phyloP scores from a whole-genome alignment of 2,888 invertebrate species.

The Galerucella nymphaeae region DNA sequence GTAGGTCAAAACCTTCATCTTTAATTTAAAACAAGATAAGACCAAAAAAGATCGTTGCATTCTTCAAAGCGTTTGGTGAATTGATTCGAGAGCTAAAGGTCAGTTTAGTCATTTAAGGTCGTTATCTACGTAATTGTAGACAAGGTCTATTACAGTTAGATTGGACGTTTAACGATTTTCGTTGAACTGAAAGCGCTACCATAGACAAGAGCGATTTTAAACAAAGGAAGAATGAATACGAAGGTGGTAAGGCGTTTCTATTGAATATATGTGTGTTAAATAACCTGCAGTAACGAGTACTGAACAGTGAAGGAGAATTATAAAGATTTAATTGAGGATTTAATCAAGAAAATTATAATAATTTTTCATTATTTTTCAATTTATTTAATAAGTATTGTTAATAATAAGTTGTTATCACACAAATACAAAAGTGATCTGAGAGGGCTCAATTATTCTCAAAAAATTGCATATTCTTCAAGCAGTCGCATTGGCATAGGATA shows the following conservation, averaged over 20 bases:
- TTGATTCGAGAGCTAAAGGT: slow-evolving; percentile 35
- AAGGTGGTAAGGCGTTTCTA: not conserved
- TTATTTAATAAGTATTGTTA: too few species aligned
- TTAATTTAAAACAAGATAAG: slow-evolving; percentile 2
- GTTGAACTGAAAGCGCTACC: not conserved
- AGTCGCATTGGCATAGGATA: too few species aligned
- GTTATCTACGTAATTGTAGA: slow-evolving; percentile 22
- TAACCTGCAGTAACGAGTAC: too few species aligned
- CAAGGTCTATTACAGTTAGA: slow-evolving; percentile 21
- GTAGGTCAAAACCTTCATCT: slow-evolving; percentile 8
- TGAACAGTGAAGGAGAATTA: too few species aligned
- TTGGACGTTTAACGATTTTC: not conserved
- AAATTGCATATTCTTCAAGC: too few species aligned
- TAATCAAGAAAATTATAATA: too few species aligned
- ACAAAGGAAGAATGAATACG: not conserved
- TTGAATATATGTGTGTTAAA: not conserved
- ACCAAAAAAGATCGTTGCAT: slow-evolving; percentile 5
- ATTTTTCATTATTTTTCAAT: too few species aligned
- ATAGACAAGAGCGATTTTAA: not conserved
- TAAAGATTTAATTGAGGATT: too few species aligned
- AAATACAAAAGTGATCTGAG: too few species aligned
- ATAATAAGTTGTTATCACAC: too few species aligned
- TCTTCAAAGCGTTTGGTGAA: slow-evolving; percentile 21
- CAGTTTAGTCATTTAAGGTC: slow-evolving; percentile 36
- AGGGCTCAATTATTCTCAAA: too few species aligned